phyloP scores from a whole-genome alignment of 1,140 invertebrate species.

The Apis cerana region DNA sequence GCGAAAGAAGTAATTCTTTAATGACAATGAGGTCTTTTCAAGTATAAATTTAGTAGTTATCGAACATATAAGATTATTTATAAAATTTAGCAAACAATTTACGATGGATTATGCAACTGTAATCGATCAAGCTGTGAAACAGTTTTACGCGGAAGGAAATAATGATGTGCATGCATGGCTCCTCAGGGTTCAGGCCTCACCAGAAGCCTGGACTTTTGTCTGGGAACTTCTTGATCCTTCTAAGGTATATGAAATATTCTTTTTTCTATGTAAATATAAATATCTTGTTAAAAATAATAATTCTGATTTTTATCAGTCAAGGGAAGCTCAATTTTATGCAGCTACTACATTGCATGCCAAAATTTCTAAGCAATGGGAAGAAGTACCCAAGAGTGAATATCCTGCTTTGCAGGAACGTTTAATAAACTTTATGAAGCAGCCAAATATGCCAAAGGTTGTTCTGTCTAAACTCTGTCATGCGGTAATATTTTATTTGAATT shows the following conservation, averaged over 20 bases:
- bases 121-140: slow-evolving; percentile 81
- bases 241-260: slow-evolving; percentile 82
- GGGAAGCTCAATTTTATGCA: slow-evolving; percentile 95
- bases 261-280: neutral
- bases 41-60: neutral
- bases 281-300: neutral
- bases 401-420: slow-evolving; percentile 88
- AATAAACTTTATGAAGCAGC: slow-evolving; percentile 87
- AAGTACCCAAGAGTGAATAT: slow-evolving; percentile 90
- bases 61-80: neutral
- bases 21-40: neutral
- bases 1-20: neutral
- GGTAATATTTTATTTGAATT: slow-evolving; percentile 79
- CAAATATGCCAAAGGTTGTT: slow-evolving; percentile 90
- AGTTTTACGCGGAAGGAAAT: slow-evolving; percentile 82
- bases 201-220: slow-evolving; percentile 93
- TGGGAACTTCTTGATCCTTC: slow-evolving; percentile 91
- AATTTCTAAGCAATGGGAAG: slow-evolving; percentile 91
- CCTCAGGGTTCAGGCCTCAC: slow-evolving; percentile 89
- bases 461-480: slow-evolving; percentile 92
- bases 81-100: neutral
- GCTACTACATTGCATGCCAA: slow-evolving; percentile 94
- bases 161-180: slow-evolving; percentile 92
- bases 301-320: slow-evolving; percentile 82
- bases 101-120: slow-evolving; percentile 66